Percentiles rank a stretch among this genome's conserved stretches.
phyloP scores from a whole-genome alignment of 2,113 vertebrate genomes.

The Crotalus helleri region DNA sequence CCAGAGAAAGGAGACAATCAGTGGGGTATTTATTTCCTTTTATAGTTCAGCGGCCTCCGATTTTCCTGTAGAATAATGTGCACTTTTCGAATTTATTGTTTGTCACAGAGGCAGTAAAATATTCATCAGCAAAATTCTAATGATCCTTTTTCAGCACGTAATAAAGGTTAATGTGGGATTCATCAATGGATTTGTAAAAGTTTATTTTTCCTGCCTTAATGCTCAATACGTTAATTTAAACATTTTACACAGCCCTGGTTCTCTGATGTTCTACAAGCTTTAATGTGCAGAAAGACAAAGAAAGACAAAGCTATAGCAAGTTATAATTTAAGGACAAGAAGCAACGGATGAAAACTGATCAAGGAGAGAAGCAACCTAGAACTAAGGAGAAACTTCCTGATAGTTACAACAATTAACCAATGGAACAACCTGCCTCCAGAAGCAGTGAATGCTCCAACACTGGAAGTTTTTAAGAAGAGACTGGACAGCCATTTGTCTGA shows the following conservation, averaged over 20 bases:
- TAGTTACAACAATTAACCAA: too few species aligned
- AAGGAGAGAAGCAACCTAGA: too few species aligned
- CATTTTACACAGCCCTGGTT: neutral
- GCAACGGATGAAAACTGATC: too few species aligned
- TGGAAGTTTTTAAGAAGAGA: too few species aligned
- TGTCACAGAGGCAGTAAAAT: conserved; percentile 33
- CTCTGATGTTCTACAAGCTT: neutral
- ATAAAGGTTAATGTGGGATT: conserved; percentile 33
- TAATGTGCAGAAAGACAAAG: neutral
- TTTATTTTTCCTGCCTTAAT: neutral
- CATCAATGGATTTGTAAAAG: conserved; percentile 3
- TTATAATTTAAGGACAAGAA: neutral
- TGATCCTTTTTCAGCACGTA: conserved; percentile 31
- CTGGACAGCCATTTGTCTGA: too few species aligned
- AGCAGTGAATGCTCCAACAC: too few species aligned
- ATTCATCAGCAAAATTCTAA: conserved; percentile 49
- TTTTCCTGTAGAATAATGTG: conserved; percentile 42
- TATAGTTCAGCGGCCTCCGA: conserved; percentile 39
- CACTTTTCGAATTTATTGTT: conserved; percentile 21
- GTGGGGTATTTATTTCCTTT: conserved; percentile 57
- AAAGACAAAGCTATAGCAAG: neutral
- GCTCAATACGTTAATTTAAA: conserved; percentile 11
- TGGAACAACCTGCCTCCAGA: too few species aligned
- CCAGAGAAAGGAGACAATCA: conserved; percentile 57
- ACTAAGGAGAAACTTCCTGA: too few species aligned